Base-by-base conservation (phyloP, 2,888 invertebrate species). In the Didymodactylos carnosus region DNA sequence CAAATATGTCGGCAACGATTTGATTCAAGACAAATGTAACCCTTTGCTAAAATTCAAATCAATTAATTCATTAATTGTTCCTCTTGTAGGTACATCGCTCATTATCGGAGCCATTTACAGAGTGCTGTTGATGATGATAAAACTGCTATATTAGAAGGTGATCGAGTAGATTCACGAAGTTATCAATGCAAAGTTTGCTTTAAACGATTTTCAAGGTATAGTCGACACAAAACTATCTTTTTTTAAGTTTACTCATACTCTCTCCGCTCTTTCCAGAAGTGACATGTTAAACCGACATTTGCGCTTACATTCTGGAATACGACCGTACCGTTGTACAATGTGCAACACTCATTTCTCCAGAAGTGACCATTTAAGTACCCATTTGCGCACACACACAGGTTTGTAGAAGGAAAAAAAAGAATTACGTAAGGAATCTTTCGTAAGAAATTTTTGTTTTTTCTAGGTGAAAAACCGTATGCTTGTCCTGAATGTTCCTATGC, bases 261-360 rank as follows among this genome's bases (percentile, higher is more conserved):
- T n/a, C n/a, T n/a, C n/a, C n/a, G n/a, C n/a, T n/a, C n/a, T 6
- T 35, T n/a, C 3, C 3, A 88, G 98, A 71, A 91, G 91, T 75
- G 98, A 98, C 82, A 98, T 98, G 98, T 87, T 98, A 77, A 97
- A 97, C 19, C 88, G 97, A 73, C 98, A 99, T 86, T 93, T 94
- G 88, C 88, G 98, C 53, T 87, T 97, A 70, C 98, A 98, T 85
- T 97, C 94, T 11, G 98, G 98, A 43, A 88, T 94, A 76, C 97
- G 97, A 84, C 97, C 97, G 4, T 98, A 98, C 86, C 91, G 93
- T 75, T 98, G 98, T 85, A 87, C 89, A 46, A 89, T 90, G 10
- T 98, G 98, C 84, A 91, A 91, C 0, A 94, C 95, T 85, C 94
- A 94, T 76, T 95, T 95, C 78, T 82, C 82, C 69, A 88, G 98